Evolutionary conservation across 1,140 invertebrate species (phyloP), one percentile per base, ranked within the genome.

Genomic region (Ips typographus): DNA sequence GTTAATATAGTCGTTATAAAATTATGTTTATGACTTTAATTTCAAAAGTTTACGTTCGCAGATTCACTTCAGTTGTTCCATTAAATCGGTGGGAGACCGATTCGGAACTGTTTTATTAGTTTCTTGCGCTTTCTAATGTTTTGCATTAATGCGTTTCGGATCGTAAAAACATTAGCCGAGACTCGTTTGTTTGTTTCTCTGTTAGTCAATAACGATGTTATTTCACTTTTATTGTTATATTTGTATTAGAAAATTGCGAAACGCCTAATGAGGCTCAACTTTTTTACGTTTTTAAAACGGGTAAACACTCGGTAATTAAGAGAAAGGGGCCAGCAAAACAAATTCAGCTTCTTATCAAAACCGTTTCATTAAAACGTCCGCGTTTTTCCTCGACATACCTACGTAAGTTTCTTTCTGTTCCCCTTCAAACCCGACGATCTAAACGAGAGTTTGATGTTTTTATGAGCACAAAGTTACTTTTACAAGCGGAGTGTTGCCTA

Each of bases 1-100:
- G 61, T 68, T 68, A 68, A 60, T 61, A 61, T 68, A 53, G 58
- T 43, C 58, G 40, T 61, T 61, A 68, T 68, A 68, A 68, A 68
- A 68, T 68, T 61, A 68, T 61, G 47, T 68, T 68, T 68, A 68
- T 68, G 49, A 40, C 4, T 53, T 68, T 68, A 68, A 68, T 68
- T 68, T 68, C 58, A 2, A 53, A 68, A 68, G 38, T 68, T 68
- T 61, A 61, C 36, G 43, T 43, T 41, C 40, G 7, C 43, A 53
- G 44, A 44, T 53, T 68, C 66, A 61, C 66, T 68, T 51, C 51
- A 51, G 55, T 53, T 42, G n/a, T 37, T 22, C 49, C 40, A 53
- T 68, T 60, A 68, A 61, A 52, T 68, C 42, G 5, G 43, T 67
- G 39, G 3, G 55, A 51, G 39, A 57, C 41, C 51, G 51, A 52